phyloP scores from a whole-genome alignment of 1,140 invertebrate genomes.

The Apis laboriosa region DNA sequence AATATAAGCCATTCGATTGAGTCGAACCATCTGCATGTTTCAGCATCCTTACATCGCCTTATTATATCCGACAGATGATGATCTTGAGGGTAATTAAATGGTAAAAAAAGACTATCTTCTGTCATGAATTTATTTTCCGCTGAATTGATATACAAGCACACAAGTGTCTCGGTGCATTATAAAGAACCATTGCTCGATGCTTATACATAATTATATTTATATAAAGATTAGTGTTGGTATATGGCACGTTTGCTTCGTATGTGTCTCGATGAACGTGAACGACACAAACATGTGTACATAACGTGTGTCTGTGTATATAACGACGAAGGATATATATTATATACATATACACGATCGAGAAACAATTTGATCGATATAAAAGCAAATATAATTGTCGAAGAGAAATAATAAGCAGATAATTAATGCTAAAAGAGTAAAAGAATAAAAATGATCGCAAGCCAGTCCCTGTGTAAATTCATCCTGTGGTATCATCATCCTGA shows the following conservation, averaged over 20 bases:
- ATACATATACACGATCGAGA: not conserved
- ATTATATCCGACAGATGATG: slow-evolving; percentile 24
- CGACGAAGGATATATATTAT: slow-evolving; percentile 4
- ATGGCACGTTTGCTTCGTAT: slow-evolving; percentile 49
- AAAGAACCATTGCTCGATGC: slow-evolving; percentile 54
- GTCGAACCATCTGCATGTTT: no score
- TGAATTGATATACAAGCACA: slow-evolving; percentile 66
- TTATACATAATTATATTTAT: slow-evolving; percentile 58
- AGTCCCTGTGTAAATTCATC: slow-evolving; percentile 48
- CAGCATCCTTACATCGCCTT: not conserved
- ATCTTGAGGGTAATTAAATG: slow-evolving; percentile 63
- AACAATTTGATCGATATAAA: not conserved
- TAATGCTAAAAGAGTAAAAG: not conserved
- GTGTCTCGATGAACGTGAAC: slow-evolving; percentile 24
- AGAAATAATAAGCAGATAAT: not conserved
- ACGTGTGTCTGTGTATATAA: not conserved
- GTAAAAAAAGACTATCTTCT: slow-evolving; percentile 48
- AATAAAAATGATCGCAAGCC: slow-evolving; percentile 43
- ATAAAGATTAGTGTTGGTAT: slow-evolving; percentile 51
- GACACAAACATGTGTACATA: not conserved
- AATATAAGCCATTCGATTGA: no score
- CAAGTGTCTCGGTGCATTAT: slow-evolving; percentile 59
- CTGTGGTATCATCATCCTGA: not conserved
- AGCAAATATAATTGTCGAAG: no score
- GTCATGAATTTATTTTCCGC: slow-evolving; percentile 72